These are phyloP conservation scores for Heterodera carotae DNA, from an alignment of 1,140 invertebrate species.

Conservation along the genomic window DNA sequence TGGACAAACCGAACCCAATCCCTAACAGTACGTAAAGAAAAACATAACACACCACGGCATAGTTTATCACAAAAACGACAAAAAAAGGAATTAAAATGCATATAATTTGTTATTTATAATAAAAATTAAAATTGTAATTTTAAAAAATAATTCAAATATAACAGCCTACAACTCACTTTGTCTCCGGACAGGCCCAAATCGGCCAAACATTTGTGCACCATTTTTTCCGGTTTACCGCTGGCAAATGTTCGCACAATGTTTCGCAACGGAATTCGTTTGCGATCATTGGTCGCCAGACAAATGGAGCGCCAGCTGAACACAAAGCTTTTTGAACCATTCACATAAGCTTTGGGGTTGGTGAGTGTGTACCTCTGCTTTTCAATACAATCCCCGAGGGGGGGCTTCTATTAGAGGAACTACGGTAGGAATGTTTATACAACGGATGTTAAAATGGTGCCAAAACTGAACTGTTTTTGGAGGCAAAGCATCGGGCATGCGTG, in stretches of 20 bases:
- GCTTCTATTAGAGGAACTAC: too few relatives aligned
- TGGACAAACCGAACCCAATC: too few relatives aligned
- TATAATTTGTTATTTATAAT: too few relatives aligned
- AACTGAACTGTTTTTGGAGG: slow-evolving; percentile 88
- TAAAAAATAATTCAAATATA: background rate
- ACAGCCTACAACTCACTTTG: slow-evolving; percentile 77
- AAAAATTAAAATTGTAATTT: too few relatives aligned
- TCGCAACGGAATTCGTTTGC: slow-evolving; percentile 93
- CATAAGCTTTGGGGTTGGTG: too few relatives aligned
- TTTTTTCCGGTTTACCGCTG: slow-evolving; percentile 90
- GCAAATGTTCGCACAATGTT: slow-evolving; percentile 95
- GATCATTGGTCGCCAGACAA: slow-evolving; percentile 85
- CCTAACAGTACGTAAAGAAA: too few relatives aligned
- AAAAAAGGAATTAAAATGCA: slow-evolving; percentile 5
- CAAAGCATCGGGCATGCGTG: slow-evolving; percentile 92
- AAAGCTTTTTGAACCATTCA: background rate
- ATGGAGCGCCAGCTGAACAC: slow-evolving; percentile 91
- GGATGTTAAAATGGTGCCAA: background rate
- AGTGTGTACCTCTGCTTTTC: too few relatives aligned
- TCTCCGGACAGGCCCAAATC: slow-evolving; percentile 90
- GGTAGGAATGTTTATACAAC: too few relatives aligned
- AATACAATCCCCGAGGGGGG: too few relatives aligned
- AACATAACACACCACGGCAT: too few relatives aligned
- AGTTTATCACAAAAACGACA: slow-evolving; percentile 11
- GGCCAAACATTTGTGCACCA: slow-evolving; percentile 92